phyloP scores from a whole-genome alignment of 2,888 invertebrate species.

The Lasioglossum malachurum region DNA sequence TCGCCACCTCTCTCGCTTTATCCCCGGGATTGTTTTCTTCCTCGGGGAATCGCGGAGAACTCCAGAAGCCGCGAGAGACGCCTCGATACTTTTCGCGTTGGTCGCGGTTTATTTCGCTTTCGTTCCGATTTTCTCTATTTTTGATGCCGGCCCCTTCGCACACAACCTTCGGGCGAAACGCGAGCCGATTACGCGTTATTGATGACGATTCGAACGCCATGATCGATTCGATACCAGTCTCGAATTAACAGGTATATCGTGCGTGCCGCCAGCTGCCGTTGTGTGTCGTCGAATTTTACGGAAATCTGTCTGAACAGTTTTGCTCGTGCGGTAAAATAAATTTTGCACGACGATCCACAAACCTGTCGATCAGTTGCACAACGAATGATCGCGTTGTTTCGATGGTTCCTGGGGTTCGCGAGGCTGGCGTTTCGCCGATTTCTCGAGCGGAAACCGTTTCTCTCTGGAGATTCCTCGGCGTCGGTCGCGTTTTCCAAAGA shows the following conservation, averaged over 20 bases:
- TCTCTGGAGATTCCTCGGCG: background rate
- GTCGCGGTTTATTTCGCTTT: constrained; percentile 47
- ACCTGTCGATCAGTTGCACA: background rate
- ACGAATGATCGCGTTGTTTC: background rate
- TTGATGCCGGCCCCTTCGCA: background rate
- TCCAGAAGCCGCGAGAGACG: constrained; percentile 23
- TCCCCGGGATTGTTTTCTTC: constrained; percentile 11
- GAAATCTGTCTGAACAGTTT: background rate
- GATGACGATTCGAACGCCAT: constrained; percentile 17
- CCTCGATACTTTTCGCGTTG: constrained; percentile 44
- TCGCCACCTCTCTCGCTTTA: background rate
- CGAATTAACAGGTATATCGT: background rate
- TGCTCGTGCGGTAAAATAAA: background rate
- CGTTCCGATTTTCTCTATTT: constrained; percentile 22
- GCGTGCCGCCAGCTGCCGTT: background rate
- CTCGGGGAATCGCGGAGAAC: constrained; percentile 24
- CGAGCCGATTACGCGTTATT: constrained; percentile 6
- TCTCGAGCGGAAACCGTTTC: background rate
- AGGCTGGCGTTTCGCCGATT: background rate
- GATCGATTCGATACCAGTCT: background rate
- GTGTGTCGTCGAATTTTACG: background rate
- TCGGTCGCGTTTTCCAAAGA: constrained; percentile 1
- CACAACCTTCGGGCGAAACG: background rate
- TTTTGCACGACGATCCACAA: background rate
- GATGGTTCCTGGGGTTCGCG: background rate